Evolutionary conservation across 2,113 vertebrate species (phyloP), one percentile per base, ranked within the genome.

Genomic region (Tetraodon nigroviridis): DNA sequence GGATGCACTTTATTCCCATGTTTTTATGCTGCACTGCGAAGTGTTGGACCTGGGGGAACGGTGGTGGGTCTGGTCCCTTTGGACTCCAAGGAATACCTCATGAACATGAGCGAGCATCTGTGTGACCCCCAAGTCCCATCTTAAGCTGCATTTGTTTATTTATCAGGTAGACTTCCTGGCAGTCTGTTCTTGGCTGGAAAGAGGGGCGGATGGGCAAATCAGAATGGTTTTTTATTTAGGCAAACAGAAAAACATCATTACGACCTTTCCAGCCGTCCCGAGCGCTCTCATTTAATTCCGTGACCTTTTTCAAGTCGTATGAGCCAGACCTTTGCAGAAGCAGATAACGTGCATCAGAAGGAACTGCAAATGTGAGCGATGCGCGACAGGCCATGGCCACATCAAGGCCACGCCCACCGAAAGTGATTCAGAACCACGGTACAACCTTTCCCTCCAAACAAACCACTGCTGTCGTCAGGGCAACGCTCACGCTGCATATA

Each of bases 11-110:
- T 41, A 14, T 49, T 21, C 53, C 58, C 37, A 15, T 67, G 29
- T 67, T 78, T 67, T 21, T 6, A 16, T 57, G 62, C 75, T 67
- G 60, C 70, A 73, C 6, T 69, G 58, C 56, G 12, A 64, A 67
- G 75, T 78, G 61, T 69, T 64, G 24, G 54, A 62, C 69, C 73
- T 58, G 56, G 66, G 46, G 71, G 40, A n/a, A n/a, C n/a, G n/a
- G 64, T 55, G 63, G 71, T 40, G 63, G 75, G 80, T 55, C 70
- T 71, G 57, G 61, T 61, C 48, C 58, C 47, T 27, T 27, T 62
- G 79, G 84, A 87, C 84, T n/a, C 86, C 82, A 84, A 87, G 85
- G 73, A 87, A 88, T 85, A 78, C 84, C 84, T 84, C 79, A 87
- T 87, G 84, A 83, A 83, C 78, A 75, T 44, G 58, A 76, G 63